Evolutionary conservation across 2,888 invertebrate species (phyloP).

Genomic region (Biston betularia): DNA sequence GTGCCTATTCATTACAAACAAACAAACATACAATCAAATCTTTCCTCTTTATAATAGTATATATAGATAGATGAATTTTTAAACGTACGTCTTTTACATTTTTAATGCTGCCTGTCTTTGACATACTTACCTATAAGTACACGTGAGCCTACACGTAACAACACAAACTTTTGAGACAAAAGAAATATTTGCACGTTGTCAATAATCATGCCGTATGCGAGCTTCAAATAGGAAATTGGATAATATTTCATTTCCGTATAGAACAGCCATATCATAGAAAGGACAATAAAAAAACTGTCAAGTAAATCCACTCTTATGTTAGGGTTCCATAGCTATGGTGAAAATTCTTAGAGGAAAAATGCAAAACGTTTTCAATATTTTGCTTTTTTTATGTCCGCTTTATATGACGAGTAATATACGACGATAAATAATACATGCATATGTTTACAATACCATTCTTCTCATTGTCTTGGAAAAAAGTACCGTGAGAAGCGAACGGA

Average conservation of each 20-base stretch:
- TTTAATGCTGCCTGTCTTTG: not conserved
- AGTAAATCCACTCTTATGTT: not conserved
- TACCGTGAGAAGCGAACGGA: too few relatives aligned
- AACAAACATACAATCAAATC: too few relatives aligned
- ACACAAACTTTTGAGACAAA: slow-evolving; percentile 6
- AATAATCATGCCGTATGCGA: not conserved
- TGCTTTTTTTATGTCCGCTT: too few relatives aligned
- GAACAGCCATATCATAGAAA: not conserved
- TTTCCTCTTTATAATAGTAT: too few relatives aligned
- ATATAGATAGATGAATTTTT: too few relatives aligned
- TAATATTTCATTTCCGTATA: slow-evolving; percentile 13
- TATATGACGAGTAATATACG: too few relatives aligned
- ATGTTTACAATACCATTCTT: too few relatives aligned
- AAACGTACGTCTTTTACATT: not conserved
- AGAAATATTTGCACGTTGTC: slow-evolving; percentile 5
- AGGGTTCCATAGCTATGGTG: not conserved
- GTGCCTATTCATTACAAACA: too few relatives aligned
- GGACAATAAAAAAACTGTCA: not conserved
- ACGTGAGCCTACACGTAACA: not conserved
- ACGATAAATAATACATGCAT: too few relatives aligned
- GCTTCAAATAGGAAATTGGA: slow-evolving; percentile 3
- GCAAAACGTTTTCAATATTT: too few relatives aligned
- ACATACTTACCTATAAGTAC: slow-evolving; percentile 6
- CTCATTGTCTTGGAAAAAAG: too few relatives aligned
- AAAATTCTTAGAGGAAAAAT: not conserved